Evolutionary conservation across 64 coral and sea anemone species (phyloP).

Genomic region (Cladopsammia gracilis): DNA sequence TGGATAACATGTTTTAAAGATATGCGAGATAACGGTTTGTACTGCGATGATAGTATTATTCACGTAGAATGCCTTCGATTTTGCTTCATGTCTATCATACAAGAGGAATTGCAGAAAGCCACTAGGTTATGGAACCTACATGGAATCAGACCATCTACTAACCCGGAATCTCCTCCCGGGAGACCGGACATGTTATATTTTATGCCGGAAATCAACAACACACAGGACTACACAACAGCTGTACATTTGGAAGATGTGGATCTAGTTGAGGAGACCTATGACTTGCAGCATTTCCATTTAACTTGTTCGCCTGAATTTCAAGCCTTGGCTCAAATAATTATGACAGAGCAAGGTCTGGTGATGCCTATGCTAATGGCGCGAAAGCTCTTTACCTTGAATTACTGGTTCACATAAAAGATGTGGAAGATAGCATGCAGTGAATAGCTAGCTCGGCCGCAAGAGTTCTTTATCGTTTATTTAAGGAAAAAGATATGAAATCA

Average conservation of each 20-base stretch:
- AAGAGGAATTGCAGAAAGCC: constrained; percentile 7
- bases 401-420: too few species aligned
- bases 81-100: constrained; percentile 3
- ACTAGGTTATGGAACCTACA: constrained; percentile 37
- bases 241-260: constrained; percentile 37
- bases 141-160: constrained; percentile 26
- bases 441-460: too few species aligned
- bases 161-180: constrained; percentile 18
- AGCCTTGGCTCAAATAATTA: too few species aligned
- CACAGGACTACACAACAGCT: background rate
- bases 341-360: too few species aligned
- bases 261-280: constrained; percentile 40
- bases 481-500: too few species aligned
- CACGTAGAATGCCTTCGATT: constrained; percentile 37
- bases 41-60: constrained; percentile 1
- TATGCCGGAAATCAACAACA: background rate
- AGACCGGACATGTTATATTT: constrained; percentile 14
- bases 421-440: too few species aligned
- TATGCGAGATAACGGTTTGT: background rate
- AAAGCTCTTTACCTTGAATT: too few species aligned
- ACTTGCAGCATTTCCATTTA: too few species aligned
- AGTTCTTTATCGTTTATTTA: too few species aligned
- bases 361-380: too few species aligned
- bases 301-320: too few species aligned
- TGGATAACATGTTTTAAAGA: background rate